Conservation (phyloP, 2,888 invertebrate genomes). For the Neoaliturus tenellus region DNA sequence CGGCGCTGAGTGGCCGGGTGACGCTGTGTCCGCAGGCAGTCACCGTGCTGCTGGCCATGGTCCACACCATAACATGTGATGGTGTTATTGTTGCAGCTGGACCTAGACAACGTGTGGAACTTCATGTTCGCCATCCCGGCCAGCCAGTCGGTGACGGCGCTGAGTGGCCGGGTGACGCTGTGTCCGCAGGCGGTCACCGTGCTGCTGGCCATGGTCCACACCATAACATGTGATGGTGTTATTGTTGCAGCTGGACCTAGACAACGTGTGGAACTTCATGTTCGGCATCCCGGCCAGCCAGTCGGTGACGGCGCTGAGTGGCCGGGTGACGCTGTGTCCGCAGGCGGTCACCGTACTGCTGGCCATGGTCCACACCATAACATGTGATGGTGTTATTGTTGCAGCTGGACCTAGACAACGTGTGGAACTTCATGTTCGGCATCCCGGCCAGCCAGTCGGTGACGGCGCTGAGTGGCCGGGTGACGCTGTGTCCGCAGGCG, state of each 20-base stretch:
- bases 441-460: conserved; percentile 76
- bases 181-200: conserved; percentile 96
- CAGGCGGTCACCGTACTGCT: conserved; percentile 94
- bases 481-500: conserved; percentile 93
- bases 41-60: conserved; percentile 89
- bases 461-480: conserved; percentile 81
- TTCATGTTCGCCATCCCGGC: conserved; percentile 90
- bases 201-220: conserved; percentile 89
- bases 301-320: conserved; percentile 79
- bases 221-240: too few species aligned
- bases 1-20: conserved; percentile 82
- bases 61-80: conserved; percentile 88
- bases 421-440: conserved; percentile 97
- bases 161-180: conserved; percentile 83
- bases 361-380: conserved; percentile 89
- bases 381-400: neutral
- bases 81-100: too few species aligned
- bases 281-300: conserved; percentile 84
- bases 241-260: conserved; percentile 76
- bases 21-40: conserved; percentile 95
- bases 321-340: conserved; percentile 88
- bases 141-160: conserved; percentile 77
- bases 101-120: conserved; percentile 92
- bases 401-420: conserved; percentile 83
- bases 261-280: conserved; percentile 96